Base-by-base conservation (phyloP, 1,140 invertebrate species). In the Hyles vespertilio region DNA sequence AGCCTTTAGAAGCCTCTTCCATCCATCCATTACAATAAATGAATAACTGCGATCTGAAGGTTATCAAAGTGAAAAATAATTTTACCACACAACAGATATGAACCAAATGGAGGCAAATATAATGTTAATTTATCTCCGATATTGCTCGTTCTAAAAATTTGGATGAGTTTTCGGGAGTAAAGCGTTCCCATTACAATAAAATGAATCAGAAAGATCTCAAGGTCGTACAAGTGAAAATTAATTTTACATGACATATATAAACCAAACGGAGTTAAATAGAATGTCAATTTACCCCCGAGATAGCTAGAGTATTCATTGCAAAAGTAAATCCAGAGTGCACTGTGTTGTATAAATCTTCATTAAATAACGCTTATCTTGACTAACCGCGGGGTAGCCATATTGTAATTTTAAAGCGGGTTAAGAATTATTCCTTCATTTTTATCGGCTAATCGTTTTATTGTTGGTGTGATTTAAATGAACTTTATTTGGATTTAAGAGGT, bases 351-450 rank as follows among this genome's bases (percentile, higher is more conserved):
- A 65, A 60, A 65, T 65, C 63, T 65, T 65, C 63, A 65, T 65
- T 65, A 65, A 65, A 65, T 65, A 60, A 60, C 55, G 63, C 58
- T 65, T 65, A 65, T 60, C 58, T 60, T 50, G 54, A 59, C 58
- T 50, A 33, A 12, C n/a, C 33, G 50, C 22, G 45, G 53, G 50
- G 59, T 52, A 34, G 43, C 58, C 49, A 48, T 56, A 44, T 9
- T 36, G 11, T 33, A 22, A 48, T 5, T 22, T 22, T 11, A 22
- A 22, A 8, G 10, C 12, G 3, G 40, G 36, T 51, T 33, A 33
- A 51, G 50, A 34, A 51, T 34, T 34, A 40, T 40, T 5, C 36
- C 36, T 40, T 40, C 8, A 40, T 40, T 40, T 40, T 40, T 40
- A 40, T 40, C 36, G 36, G 36, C 36, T 40, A 40, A 40, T 40